A percentile compares a stretch with the other conserved stretches of the same genome.
Conservation (phyloP, 2,797 vertebrate species). For the Mareca penelope region DNA sequence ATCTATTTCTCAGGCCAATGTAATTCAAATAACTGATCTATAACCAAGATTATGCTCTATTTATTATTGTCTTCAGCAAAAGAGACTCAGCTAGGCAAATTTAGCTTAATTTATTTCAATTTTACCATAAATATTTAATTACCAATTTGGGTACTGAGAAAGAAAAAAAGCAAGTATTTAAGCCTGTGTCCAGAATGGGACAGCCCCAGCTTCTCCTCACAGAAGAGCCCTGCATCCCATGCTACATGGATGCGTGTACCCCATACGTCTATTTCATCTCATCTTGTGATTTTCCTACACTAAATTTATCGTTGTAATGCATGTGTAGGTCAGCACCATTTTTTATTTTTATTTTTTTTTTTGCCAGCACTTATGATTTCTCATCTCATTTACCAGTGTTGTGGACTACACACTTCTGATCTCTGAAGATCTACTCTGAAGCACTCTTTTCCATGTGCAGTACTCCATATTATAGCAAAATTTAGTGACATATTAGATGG, state of each 20-base stretch:
- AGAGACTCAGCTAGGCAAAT: background rate
- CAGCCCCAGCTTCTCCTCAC: background rate
- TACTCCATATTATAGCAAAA: background rate
- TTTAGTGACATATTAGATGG: background rate
- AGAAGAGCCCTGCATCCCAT: background rate
- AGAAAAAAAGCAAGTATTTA: background rate
- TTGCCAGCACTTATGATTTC: background rate
- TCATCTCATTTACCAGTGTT: background rate
- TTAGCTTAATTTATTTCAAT: background rate
- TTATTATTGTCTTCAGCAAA: background rate
- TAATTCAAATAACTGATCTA: slow-evolving; percentile 10
- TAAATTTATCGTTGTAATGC: background rate
- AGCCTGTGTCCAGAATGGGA: background rate
- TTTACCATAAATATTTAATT: background rate
- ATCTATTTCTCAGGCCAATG: background rate
- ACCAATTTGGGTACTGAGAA: background rate
- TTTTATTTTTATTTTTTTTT: background rate
- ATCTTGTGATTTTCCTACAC: background rate
- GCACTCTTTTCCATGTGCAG: accelerated
- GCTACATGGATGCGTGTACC: background rate
- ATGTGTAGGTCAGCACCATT: background rate
- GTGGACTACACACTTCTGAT: background rate
- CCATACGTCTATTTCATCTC: accelerated
- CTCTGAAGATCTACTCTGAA: background rate
- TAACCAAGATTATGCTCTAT: background rate